phyloP scores from a whole-genome alignment of 2,113 vertebrate species.

The Oxyruncus cristatus region DNA sequence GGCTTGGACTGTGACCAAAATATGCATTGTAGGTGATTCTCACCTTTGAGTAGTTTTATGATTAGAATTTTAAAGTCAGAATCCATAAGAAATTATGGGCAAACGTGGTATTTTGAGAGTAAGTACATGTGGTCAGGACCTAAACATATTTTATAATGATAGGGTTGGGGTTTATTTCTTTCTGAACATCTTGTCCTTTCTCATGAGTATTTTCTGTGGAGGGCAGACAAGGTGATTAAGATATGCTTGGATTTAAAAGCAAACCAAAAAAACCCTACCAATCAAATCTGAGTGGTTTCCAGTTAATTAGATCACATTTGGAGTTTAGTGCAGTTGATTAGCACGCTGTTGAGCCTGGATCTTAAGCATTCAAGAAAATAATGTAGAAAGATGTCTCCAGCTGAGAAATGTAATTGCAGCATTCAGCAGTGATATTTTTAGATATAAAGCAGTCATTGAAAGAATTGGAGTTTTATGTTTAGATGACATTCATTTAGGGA shows the following conservation, averaged over 20 bases:
- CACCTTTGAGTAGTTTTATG: background rate
- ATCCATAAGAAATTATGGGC: background rate
- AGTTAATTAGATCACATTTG: conserved; percentile 19
- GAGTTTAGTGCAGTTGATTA: background rate
- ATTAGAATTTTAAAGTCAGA: background rate
- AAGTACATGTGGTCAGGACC: background rate
- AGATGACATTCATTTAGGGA: background rate
- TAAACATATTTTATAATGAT: background rate
- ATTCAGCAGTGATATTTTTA: conserved; percentile 56
- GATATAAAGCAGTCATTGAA: conserved; percentile 7
- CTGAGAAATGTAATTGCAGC: conserved; percentile 51
- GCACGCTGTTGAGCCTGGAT: background rate
- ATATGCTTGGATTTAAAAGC: background rate
- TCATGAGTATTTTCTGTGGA: background rate
- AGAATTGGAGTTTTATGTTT: conserved; percentile 6
- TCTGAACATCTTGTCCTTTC: background rate
- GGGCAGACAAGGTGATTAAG: background rate
- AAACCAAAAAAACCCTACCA: background rate
- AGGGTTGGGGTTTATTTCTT: background rate
- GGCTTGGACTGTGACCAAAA: background rate
- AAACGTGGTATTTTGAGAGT: background rate
- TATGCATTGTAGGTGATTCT: background rate
- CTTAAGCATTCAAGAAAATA: conserved; percentile 5
- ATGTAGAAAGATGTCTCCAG: conserved; percentile 37
- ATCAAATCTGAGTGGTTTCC: conserved; percentile 26